These are phyloP conservation scores for Stichodactyla helianthus DNA, from an alignment of 64 coral and sea anemone species.

Conservation along the genomic window DNA sequence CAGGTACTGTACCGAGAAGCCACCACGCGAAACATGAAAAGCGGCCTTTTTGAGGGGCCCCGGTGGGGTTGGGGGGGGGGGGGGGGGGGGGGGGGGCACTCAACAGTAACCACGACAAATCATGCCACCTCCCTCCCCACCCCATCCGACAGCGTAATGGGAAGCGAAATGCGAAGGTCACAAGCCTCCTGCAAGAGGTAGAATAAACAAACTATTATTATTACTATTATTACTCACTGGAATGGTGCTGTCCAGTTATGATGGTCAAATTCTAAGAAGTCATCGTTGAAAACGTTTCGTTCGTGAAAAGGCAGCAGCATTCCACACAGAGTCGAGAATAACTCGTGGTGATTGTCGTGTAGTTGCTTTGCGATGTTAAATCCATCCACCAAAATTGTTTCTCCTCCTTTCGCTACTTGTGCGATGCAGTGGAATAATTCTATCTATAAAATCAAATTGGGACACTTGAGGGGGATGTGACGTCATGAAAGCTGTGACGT, in stretches of 20 bases:
- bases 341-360: constrained; percentile 28
- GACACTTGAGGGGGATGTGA: too few species aligned
- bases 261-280: background rate
- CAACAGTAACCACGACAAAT: background rate
- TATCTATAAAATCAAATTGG: constrained; percentile 29
- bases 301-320: background rate
- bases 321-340: constrained; percentile 51
- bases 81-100: too few species aligned
- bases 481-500: too few species aligned
- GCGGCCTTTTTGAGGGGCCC: too few species aligned
- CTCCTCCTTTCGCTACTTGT: constrained; percentile 56
- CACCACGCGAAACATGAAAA: too few species aligned
- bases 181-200: too few species aligned
- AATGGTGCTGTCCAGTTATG: too few species aligned
- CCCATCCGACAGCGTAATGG: background rate
- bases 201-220: too few species aligned
- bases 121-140: too few species aligned
- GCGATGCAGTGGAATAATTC: constrained; percentile 58
- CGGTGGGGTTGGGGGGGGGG: too few species aligned
- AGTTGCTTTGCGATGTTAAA: constrained; percentile 54
- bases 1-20: too few species aligned
- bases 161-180: background rate
- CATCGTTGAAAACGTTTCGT: background rate
- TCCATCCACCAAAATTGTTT: constrained; percentile 54
- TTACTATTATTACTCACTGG: too few species aligned